Evolutionary conservation across 2,888 invertebrate genomes (phyloP).

Genomic region (Pheosia gnoma): DNA sequence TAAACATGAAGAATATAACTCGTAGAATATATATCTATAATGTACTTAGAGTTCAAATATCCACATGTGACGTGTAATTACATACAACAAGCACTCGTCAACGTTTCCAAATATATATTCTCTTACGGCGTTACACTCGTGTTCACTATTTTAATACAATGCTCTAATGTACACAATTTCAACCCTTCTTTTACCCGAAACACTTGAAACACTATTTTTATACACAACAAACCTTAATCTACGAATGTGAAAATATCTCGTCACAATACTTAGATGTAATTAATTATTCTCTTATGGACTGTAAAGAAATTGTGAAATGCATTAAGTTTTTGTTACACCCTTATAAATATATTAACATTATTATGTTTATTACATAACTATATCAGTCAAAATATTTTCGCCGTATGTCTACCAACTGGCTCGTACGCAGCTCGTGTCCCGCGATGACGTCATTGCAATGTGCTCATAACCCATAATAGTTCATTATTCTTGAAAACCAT

Average conservation of each 20-base stretch:
- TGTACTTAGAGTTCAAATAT: constrained; percentile 72
- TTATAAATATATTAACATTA: constrained; percentile 81
- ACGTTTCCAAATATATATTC: constrained; percentile 82
- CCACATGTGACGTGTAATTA: constrained; percentile 74
- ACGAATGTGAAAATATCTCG: constrained; percentile 82
- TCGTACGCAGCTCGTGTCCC: constrained; percentile 37
- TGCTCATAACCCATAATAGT: background rate
- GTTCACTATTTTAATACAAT: constrained; percentile 77
- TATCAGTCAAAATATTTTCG: constrained; percentile 82
- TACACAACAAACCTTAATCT: constrained; percentile 82
- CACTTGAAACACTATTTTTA: constrained; percentile 76
- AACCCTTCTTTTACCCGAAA: constrained; percentile 76
- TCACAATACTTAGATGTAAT: constrained; percentile 76
- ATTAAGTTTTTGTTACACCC: constrained; percentile 80
- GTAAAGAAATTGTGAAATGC: constrained; percentile 83
- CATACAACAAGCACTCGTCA: constrained; percentile 79
- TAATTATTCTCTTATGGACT: constrained; percentile 78
- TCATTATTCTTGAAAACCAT: background rate
- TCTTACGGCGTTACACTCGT: constrained; percentile 77
- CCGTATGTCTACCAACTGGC: constrained; percentile 65
- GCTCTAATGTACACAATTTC: constrained; percentile 76
- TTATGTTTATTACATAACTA: constrained; percentile 73
- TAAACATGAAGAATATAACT: constrained; percentile 66
- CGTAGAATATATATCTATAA: constrained; percentile 64
- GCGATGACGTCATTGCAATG: background rate